A percentile compares a stretch with the other conserved stretches of the same genome.
Evolutionary conservation across 2,797 vertebrate genomes (phyloP).

Genomic region (Bovichtus diacanthus): DNA sequence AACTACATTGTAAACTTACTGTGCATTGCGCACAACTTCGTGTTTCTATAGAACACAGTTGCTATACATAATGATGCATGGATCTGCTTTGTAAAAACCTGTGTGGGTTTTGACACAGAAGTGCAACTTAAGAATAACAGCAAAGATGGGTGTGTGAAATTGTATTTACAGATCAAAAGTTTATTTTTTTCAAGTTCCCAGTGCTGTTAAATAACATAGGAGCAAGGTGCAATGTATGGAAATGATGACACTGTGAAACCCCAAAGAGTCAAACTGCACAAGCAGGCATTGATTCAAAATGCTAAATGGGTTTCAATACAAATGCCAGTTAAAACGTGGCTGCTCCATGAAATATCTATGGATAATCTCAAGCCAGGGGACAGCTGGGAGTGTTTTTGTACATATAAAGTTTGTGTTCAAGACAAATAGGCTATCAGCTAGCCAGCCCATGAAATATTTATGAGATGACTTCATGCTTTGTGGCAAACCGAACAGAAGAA

Average conservation of each 20-base stretch:
- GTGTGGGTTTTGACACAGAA: neutral
- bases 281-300: constrained; percentile 38
- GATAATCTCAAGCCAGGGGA: constrained; percentile 18
- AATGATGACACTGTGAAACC: constrained; percentile 13
- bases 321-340: neutral
- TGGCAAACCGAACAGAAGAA: constrained; percentile 39
- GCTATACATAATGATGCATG: neutral
- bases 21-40: neutral
- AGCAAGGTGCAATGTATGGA: constrained; percentile 6
- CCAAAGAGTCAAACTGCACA: constrained; percentile 9
- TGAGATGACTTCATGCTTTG: constrained; percentile 71
- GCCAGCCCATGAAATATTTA: constrained; percentile 69
- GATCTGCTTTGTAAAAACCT: constrained; percentile 5
- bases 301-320: constrained; percentile 27
- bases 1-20: neutral
- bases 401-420: constrained; percentile 56
- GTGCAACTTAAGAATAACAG: neutral
- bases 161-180: constrained; percentile 4
- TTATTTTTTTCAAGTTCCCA: constrained; percentile 1
- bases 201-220: neutral
- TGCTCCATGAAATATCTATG: constrained; percentile 55
- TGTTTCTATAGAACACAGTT: neutral
- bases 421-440: constrained; percentile 63
- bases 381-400: constrained; percentile 37
- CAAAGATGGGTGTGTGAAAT: neutral